Conservation (phyloP, 2,888 invertebrate genomes). For the Sarcophaga carnaria region DNA sequence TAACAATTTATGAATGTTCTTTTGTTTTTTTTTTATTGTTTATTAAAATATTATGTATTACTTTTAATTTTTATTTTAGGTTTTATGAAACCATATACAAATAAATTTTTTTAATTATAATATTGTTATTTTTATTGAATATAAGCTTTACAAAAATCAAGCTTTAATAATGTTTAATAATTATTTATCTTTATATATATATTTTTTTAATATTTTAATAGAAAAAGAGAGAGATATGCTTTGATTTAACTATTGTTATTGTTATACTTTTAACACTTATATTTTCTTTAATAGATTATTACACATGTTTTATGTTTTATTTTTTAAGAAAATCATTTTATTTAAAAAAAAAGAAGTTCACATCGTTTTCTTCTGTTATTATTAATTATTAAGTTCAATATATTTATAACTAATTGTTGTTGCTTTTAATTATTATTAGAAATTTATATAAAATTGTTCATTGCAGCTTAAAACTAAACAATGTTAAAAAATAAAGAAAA, state of each 20-base stretch:
- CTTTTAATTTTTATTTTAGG: constrained; percentile 12
- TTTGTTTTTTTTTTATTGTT: not conserved
- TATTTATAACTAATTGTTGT: constrained; percentile 17
- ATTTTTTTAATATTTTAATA: constrained; percentile 13
- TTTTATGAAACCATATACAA: constrained; percentile 57
- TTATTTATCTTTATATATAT: constrained; percentile 29
- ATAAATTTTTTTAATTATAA: constrained; percentile 24
- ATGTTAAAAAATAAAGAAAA: constrained; percentile 33
- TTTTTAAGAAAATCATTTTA: constrained; percentile 52
- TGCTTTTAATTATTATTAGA: constrained; percentile 7
- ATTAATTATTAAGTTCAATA: constrained; percentile 47
- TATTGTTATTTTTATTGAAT: constrained; percentile 14
- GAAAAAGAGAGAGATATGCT: constrained; percentile 63
- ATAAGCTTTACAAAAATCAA: constrained; percentile 63
- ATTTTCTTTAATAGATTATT: constrained; percentile 50
- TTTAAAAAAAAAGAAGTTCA: constrained; percentile 57
- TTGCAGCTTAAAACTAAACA: constrained; percentile 47
- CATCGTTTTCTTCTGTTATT: constrained; percentile 17
- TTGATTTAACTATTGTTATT: constrained; percentile 61
- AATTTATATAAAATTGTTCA: constrained; percentile 40
- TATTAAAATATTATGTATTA: too few relatives aligned
- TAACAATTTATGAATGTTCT: not conserved
- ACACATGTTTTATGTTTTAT: constrained; percentile 39
- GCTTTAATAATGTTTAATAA: constrained; percentile 34
- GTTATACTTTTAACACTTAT: constrained; percentile 39